Evolutionary conservation across 2,797 vertebrate species (phyloP).

Genomic region (Sebastes melanostomus): DNA sequence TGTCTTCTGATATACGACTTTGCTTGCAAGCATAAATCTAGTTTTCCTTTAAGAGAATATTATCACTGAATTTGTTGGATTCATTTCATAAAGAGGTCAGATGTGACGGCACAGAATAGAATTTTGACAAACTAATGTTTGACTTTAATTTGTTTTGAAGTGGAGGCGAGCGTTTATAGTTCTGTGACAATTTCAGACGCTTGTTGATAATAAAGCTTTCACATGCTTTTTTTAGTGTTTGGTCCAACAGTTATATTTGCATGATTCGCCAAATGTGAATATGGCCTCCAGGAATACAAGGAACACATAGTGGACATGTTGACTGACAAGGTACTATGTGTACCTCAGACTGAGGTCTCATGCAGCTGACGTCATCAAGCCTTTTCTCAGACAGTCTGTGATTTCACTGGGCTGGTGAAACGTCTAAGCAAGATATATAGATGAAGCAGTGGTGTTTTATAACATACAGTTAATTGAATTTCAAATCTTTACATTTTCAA

Average conservation of each 20-base stretch:
- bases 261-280: neutral
- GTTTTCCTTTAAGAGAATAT: neutral
- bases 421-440: neutral
- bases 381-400: neutral
- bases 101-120: neutral
- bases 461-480: neutral
- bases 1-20: neutral
- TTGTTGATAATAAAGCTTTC: neutral
- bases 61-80: neutral
- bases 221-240: neutral
- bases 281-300: neutral
- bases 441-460: neutral
- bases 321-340: neutral
- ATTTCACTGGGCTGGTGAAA: slow-evolving; percentile 22
- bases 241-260: neutral
- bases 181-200: neutral
- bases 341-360: neutral
- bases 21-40: neutral
- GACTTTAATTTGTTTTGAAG: neutral
- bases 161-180: neutral
- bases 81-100: neutral
- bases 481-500: neutral
- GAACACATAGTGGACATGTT: neutral
- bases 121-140: neutral
- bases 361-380: neutral